phyloP scores from a whole-genome alignment of 1,140 invertebrate genomes.

The Dysdera silvatica region DNA sequence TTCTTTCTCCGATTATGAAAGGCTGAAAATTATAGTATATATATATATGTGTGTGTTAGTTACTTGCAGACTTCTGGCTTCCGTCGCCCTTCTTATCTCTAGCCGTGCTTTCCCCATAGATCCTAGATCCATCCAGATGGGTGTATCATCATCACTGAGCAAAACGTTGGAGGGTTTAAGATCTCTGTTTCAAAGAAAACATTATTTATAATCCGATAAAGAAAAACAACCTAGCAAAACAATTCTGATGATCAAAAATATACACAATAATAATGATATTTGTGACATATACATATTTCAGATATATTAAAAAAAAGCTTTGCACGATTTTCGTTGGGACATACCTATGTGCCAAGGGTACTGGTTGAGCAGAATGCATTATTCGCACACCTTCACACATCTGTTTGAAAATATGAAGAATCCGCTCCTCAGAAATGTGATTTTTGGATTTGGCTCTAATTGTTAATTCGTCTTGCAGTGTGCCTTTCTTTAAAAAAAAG shows the following conservation, averaged over 20 bases:
- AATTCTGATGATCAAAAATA: not conserved
- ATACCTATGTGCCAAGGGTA: slow-evolving; percentile 61
- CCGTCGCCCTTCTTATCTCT: slow-evolving; percentile 60
- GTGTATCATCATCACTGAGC: slow-evolving; percentile 59
- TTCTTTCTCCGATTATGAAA: too few relatives aligned
- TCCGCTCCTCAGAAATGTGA: slow-evolving; percentile 55
- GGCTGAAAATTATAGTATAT: too few relatives aligned
- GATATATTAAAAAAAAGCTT: not conserved
- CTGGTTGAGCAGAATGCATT: slow-evolving; percentile 63
- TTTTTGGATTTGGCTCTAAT: slow-evolving; percentile 52
- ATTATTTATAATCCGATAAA: not conserved
- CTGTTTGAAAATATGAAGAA: slow-evolving; percentile 61
- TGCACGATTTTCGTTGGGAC: not conserved
- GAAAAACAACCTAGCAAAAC: not conserved
- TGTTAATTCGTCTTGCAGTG: slow-evolving; percentile 62
- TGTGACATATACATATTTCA: not conserved
- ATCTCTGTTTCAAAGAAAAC: slow-evolving; percentile 50
- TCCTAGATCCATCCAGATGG: slow-evolving; percentile 76
- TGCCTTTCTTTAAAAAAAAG: slow-evolving; percentile 55
- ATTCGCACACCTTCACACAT: slow-evolving; percentile 67
- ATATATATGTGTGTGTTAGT: too few relatives aligned
- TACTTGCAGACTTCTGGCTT: slow-evolving; percentile 62
- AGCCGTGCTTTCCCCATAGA: slow-evolving; percentile 66
- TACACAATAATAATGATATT: not conserved
- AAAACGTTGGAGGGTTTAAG: slow-evolving; percentile 77